phyloP scores from a whole-genome alignment of 2,888 invertebrate genomes.

The Cistogaster globosa region DNA sequence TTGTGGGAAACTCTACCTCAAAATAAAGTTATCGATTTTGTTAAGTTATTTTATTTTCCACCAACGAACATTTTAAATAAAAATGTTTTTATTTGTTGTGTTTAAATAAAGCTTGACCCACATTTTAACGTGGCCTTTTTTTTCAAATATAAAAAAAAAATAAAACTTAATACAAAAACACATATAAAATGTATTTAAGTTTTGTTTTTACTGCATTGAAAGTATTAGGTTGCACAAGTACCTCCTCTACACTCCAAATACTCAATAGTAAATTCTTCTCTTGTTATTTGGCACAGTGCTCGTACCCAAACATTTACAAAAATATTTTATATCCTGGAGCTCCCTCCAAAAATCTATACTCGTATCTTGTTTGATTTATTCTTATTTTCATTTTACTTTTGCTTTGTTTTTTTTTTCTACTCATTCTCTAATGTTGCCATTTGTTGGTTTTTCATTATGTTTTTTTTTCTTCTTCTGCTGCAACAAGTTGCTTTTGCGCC shows the following conservation, averaged over 20 bases:
- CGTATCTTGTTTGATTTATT: neutral
- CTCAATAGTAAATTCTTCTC: conserved; percentile 11
- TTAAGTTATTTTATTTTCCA: conserved; percentile 50
- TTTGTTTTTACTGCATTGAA: conserved; percentile 18
- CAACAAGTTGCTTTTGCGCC: conserved; percentile 63
- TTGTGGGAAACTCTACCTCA: conserved; percentile 61
- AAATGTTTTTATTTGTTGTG: conserved; percentile 52
- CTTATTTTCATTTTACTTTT: conserved; percentile 34
- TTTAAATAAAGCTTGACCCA: conserved; percentile 66
- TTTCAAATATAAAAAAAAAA: conserved; percentile 5
- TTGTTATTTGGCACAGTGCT: conserved; percentile 4
- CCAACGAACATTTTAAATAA: conserved; percentile 52
- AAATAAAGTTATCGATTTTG: conserved; percentile 48
- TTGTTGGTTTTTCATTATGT: conserved; percentile 27
- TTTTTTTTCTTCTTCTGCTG: conserved; percentile 30
- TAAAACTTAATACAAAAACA: conserved; percentile 14
- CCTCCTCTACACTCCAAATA: neutral
- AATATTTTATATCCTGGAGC: conserved; percentile 59
- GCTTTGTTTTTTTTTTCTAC: neutral
- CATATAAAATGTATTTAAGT: conserved; percentile 5
- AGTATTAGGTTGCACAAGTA: conserved; percentile 21
- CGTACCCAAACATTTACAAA: conserved; percentile 10
- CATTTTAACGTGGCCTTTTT: conserved; percentile 58
- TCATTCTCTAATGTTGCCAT: conserved; percentile 30
- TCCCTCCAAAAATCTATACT: conserved; percentile 40